These are phyloP conservation scores for Drosophila barbarae DNA, from an alignment of 2,888 invertebrate species.

Conservation along the genomic window DNA sequence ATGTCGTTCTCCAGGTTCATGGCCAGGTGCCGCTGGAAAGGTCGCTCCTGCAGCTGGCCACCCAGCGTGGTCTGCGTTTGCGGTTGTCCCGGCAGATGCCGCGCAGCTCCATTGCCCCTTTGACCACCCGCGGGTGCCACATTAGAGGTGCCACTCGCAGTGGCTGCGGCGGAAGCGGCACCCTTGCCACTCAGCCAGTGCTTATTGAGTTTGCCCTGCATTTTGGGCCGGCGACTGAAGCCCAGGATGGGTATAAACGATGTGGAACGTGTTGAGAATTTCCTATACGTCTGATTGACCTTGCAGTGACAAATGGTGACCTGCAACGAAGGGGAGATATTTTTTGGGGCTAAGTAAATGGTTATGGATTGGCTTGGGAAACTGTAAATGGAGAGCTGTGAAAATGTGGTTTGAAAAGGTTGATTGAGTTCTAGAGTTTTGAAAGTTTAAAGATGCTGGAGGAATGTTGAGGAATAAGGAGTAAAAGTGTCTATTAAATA, in stretches of 20 bases:
- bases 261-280: slow-evolving; percentile 82
- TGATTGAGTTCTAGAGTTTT: too few species aligned
- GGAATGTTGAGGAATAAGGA: too few species aligned
- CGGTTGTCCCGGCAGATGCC: slow-evolving; percentile 61
- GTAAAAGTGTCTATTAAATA: too few species aligned
- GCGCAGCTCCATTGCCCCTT: slow-evolving; percentile 39
- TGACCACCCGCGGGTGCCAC: slow-evolving; percentile 38
- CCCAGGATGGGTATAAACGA: slow-evolving; percentile 81
- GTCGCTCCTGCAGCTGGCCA: slow-evolving; percentile 77
- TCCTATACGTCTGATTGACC: slow-evolving; percentile 87
- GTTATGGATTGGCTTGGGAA: slow-evolving; percentile 20
- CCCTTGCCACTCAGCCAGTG: slow-evolving; percentile 84
- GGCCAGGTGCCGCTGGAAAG: slow-evolving; percentile 81
- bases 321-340: slow-evolving; percentile 78
- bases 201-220: slow-evolving; percentile 77
- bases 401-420: too few species aligned
- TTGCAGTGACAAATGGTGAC: slow-evolving; percentile 89
- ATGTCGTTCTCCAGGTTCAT: slow-evolving; percentile 86
- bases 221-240: slow-evolving; percentile 77
- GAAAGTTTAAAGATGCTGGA: too few species aligned
- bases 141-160: slow-evolving; percentile 31
- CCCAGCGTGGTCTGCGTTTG: slow-evolving; percentile 58
- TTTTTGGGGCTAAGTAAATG: slow-evolving; percentile 21
- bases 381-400: not conserved
- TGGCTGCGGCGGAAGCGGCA: slow-evolving; percentile 41